Conservation (phyloP, 1,140 invertebrate genomes). For the Anoplophora glabripennis region DNA sequence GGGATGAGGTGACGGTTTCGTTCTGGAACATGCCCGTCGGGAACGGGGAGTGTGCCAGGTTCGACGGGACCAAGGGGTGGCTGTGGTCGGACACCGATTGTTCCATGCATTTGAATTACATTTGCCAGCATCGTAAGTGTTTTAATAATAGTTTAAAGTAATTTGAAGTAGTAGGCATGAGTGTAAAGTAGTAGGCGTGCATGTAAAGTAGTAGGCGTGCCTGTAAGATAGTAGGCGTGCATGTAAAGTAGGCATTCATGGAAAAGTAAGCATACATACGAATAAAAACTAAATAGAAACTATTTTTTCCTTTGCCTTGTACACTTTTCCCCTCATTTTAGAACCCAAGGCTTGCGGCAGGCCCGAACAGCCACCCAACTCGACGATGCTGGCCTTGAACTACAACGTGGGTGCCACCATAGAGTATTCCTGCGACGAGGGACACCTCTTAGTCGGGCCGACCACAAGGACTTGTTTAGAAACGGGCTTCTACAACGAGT, state of each 20-base stretch:
- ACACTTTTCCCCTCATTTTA: constrained; percentile 50
- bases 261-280: too few species aligned
- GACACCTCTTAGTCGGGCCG: constrained; percentile 83
- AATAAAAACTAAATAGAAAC: too few species aligned
- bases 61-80: constrained; percentile 91
- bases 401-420: constrained; percentile 85
- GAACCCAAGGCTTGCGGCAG: constrained; percentile 86
- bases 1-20: constrained; percentile 82
- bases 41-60: constrained; percentile 82
- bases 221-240: too few species aligned
- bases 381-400: constrained; percentile 71
- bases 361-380: constrained; percentile 90
- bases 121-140: constrained; percentile 89
- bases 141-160: too few species aligned
- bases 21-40: constrained; percentile 89
- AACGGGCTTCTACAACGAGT: constrained; percentile 91
- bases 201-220: too few species aligned
- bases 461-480: constrained; percentile 78
- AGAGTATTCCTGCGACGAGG: constrained; percentile 82
- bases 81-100: constrained; percentile 93
- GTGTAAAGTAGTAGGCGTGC: too few species aligned
- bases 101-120: constrained; percentile 80
- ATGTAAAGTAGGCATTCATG: too few species aligned
- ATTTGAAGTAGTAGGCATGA: too few species aligned
- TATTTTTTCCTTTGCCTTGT: too few species aligned